Conservation (phyloP, 2,888 invertebrate species). For the Meloe dianella region DNA sequence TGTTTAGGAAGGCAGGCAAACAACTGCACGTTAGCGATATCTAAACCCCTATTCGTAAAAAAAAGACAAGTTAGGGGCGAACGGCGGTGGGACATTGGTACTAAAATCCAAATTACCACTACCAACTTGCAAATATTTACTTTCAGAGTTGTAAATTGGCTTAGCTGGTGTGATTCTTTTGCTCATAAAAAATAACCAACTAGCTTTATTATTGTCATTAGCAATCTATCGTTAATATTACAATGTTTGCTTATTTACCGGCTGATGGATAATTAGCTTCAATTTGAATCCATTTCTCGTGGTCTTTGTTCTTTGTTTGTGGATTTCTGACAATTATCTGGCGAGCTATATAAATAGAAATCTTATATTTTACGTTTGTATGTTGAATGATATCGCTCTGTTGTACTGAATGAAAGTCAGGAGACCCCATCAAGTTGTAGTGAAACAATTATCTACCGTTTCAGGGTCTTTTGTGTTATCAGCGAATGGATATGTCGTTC, state of each 20-base stretch:
- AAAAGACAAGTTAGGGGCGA: slow-evolving; percentile 31
- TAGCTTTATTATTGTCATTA: slow-evolving; percentile 9
- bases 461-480: slow-evolving; percentile 28
- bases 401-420: not conserved
- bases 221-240: slow-evolving; percentile 12
- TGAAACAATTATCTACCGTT: slow-evolving; percentile 35
- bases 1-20: slow-evolving; percentile 21
- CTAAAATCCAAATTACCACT: slow-evolving; percentile 40
- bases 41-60: slow-evolving; percentile 1
- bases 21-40: slow-evolving; percentile 32
- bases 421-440: slow-evolving; percentile 22
- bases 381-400: not conserved
- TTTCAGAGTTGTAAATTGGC: slow-evolving; percentile 38
- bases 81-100: slow-evolving; percentile 11
- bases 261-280: not conserved
- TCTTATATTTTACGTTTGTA: not conserved
- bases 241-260: not conserved
- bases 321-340: not conserved
- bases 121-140: slow-evolving; percentile 37
- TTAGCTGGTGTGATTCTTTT: slow-evolving; percentile 14
- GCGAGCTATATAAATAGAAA: not conserved
- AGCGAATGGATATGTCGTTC: slow-evolving; percentile 36
- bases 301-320: not conserved
- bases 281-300: not conserved
- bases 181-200: not conserved